These are phyloP conservation scores for Drosophila rubida DNA, from an alignment of 2,888 invertebrate genomes.

Conservation along the genomic window DNA sequence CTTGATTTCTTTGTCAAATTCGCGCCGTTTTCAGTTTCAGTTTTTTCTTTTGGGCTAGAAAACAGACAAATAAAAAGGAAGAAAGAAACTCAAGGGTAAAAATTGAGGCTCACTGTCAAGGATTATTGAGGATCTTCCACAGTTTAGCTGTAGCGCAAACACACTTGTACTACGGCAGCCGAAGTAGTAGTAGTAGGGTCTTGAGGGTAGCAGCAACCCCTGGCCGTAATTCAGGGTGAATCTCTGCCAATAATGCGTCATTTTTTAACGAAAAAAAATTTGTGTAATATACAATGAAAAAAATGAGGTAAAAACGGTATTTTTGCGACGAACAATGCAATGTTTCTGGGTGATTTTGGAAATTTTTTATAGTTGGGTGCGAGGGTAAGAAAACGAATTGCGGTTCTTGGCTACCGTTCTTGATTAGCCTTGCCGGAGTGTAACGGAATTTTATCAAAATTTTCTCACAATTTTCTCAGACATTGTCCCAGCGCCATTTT, in stretches of 20 bases:
- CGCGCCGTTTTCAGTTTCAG: slow-evolving; percentile 38
- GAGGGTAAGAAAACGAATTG: slow-evolving; percentile 50
- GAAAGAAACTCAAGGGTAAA: slow-evolving; percentile 69
- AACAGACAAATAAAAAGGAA: slow-evolving; percentile 37
- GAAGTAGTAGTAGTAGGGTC: slow-evolving; percentile 7
- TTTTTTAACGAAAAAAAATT: slow-evolving; percentile 55
- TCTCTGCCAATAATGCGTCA: slow-evolving; percentile 69
- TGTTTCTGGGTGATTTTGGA: slow-evolving; percentile 60
- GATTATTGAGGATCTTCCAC: slow-evolving; percentile 75
- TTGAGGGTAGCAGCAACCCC: slow-evolving; percentile 21
- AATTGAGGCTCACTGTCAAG: slow-evolving; percentile 76
- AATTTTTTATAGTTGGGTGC: slow-evolving; percentile 32
- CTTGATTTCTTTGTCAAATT: slow-evolving; percentile 51
- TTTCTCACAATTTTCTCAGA: slow-evolving; percentile 60
- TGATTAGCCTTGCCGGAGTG: slow-evolving; percentile 46
- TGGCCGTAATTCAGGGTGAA: slow-evolving; percentile 35
- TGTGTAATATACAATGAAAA: slow-evolving; percentile 47
- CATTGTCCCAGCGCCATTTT: slow-evolving; percentile 26
- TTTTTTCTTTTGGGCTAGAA: slow-evolving; percentile 53
- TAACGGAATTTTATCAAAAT: slow-evolving; percentile 72
- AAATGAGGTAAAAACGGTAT: slow-evolving; percentile 45
- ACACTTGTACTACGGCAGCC: slow-evolving; percentile 37
- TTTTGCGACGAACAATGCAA: slow-evolving; percentile 39
- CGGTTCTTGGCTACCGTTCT: slow-evolving; percentile 45
- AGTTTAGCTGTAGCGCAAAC: slow-evolving; percentile 68